Percentiles rank a stretch among this genome's conserved stretches.
Evolutionary conservation across 1,140 invertebrate genomes (phyloP).

Genomic region (Scaptomyza graminum): DNA sequence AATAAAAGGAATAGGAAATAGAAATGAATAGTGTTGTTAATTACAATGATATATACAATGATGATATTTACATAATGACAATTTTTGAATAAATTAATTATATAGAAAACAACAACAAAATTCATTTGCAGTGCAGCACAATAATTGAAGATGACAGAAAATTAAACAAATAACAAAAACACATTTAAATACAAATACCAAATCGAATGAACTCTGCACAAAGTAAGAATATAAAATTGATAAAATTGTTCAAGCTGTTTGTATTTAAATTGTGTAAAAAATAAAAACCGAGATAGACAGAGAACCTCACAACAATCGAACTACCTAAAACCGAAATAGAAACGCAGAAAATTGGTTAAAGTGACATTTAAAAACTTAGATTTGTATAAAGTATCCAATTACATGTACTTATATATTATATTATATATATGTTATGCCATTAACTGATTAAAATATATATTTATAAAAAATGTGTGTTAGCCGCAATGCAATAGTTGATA

Average conservation of each 20-base stretch:
- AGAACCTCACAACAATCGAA: constrained; percentile 49
- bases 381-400: constrained; percentile 37
- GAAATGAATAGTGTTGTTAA: constrained; percentile 10
- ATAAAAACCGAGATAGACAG: constrained; percentile 32
- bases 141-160: constrained; percentile 57
- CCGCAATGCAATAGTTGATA: not conserved
- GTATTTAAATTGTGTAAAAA: not conserved
- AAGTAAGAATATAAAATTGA: not conserved
- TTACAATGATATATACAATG: constrained; percentile 35
- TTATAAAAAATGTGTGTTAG: constrained; percentile 39
- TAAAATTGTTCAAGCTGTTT: not conserved
- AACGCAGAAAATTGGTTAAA: constrained; percentile 26
- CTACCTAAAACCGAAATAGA: constrained; percentile 37
- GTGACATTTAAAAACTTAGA: constrained; percentile 9
- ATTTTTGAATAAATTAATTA: constrained; percentile 63
- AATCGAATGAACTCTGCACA: not conserved
- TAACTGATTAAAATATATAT: constrained; percentile 34
- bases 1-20: not conserved
- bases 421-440: constrained; percentile 39
- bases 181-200: not conserved
- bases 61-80: constrained; percentile 63
- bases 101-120: constrained; percentile 32
- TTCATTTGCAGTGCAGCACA: constrained; percentile 80
- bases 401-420: constrained; percentile 1
- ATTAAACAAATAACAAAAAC: constrained; percentile 7